Base-by-base conservation (phyloP, 2,888 invertebrate species). In the Amiota mariae region DNA sequence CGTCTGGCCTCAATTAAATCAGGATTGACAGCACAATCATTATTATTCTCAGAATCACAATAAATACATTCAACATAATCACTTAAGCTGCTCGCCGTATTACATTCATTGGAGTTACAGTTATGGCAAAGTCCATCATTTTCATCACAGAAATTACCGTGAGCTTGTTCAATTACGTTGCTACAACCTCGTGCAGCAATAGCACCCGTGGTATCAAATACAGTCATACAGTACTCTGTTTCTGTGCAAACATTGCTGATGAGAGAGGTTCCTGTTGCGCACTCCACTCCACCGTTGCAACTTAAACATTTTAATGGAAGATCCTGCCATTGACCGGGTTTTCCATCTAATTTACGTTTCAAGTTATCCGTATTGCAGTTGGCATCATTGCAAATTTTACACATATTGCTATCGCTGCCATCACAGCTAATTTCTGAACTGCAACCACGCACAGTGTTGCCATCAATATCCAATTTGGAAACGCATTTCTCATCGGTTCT, bases 21-120 rank as follows among this genome's bases (percentile, higher is more conserved):
- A 1, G 83, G 76, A 71, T 82, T 79, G 0, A 20, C 11, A 1
- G 71, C 73, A 64, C 89, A 89, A 2, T 84, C 72, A 0, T 56
- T 11, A 61, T 84, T 82, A 0, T 18, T 49, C 10, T 71, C 67
- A 1, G 79, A 74, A 70, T 88, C 82, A 49, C 88, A 89, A 61
- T 81, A 84, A 20, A 89, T 46, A 73, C 89, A 89, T 4, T 82
- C 80, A 9, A 78, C 72, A 72, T 87, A 89, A 57, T 77, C 79
- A 4, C 48, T 72, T 18, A 79, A 61, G 0, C 78, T 72, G 0
- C 8, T 56, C 13, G 87, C 88, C 0, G 13, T 79, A 73, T 89
- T 89, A 76, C 88, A 89, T 1, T 77, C 72, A 67, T 88, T 87
- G 3, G 88, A 89, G 75, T 87, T 88, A 75, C 88, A 89, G 61